These are phyloP conservation scores for Andrena bucephala DNA, from an alignment of 2,888 invertebrate species.

Conservation along the genomic window DNA sequence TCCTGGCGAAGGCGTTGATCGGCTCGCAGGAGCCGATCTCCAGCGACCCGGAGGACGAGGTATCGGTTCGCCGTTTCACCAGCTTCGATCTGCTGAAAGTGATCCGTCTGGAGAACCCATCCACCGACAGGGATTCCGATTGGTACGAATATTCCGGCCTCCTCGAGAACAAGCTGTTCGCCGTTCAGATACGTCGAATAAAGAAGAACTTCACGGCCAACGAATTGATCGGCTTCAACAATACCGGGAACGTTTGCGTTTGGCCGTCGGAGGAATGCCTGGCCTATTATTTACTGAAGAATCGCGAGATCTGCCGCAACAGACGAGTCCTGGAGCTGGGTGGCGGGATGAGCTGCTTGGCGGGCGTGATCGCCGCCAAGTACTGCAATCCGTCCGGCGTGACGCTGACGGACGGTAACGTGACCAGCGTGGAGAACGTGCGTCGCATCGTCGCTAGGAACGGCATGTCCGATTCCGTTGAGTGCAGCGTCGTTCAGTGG, in stretches of 20 bases:
- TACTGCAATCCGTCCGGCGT: conserved; percentile 88
- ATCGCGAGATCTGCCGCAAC: conserved; percentile 88
- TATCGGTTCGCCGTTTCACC: conserved; percentile 84
- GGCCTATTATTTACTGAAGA: conserved; percentile 89
- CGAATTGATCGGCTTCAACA: conserved; percentile 93
- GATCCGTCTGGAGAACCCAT: conserved; percentile 71
- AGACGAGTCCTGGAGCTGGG: conserved; percentile 92
- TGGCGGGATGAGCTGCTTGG: conserved; percentile 94
- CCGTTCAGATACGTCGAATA: conserved; percentile 87
- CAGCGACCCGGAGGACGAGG: conserved; percentile 59
- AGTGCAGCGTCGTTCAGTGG: conserved; percentile 83
- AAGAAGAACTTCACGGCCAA: conserved; percentile 89
- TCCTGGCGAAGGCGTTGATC: conserved; percentile 88
- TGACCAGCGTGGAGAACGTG: conserved; percentile 91
- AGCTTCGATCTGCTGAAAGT: conserved; percentile 83
- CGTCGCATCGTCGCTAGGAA: conserved; percentile 89
- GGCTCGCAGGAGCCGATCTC: conserved; percentile 63
- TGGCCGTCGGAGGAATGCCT: conserved; percentile 93
- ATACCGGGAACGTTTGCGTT: conserved; percentile 92
- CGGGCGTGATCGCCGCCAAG: conserved; percentile 90
- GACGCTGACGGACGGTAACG: conserved; percentile 92
- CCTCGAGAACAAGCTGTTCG: conserved; percentile 85
- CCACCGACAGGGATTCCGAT: conserved; percentile 72
- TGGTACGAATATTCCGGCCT: conserved; percentile 89
- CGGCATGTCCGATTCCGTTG: conserved; percentile 86